Conservation (phyloP, 2,888 invertebrate species). For the Drosophila mettleri region DNA sequence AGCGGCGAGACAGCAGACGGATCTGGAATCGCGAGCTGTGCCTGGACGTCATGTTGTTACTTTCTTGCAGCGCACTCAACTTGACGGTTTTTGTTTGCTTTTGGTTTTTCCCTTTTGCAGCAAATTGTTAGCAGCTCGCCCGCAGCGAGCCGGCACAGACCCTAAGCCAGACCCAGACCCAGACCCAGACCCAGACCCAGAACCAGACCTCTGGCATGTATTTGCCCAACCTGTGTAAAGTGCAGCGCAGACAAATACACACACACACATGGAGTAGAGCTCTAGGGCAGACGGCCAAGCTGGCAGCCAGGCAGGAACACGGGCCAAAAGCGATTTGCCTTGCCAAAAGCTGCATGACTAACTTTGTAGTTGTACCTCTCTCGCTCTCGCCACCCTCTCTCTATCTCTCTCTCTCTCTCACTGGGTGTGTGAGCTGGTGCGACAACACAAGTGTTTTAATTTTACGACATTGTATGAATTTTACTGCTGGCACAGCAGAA, state of each 20-base stretch:
- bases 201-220: conserved; percentile 43
- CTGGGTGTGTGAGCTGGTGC: conserved; percentile 43
- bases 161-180: conserved; percentile 20
- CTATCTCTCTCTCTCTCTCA: conserved; percentile 9
- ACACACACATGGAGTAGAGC: conserved; percentile 4
- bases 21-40: conserved; percentile 25
- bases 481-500: conserved; percentile 82
- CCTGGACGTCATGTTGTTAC: conserved; percentile 75
- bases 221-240: conserved; percentile 63
- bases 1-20: not conserved
- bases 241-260: conserved; percentile 51
- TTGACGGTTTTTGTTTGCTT: conserved; percentile 21
- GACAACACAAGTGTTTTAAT: conserved; percentile 82
- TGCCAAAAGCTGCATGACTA: conserved; percentile 79
- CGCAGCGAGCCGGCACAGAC: conserved; percentile 48
- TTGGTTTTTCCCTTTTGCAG: conserved; percentile 36
- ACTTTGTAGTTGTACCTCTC: conserved; percentile 69
- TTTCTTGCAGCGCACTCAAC: conserved; percentile 70
- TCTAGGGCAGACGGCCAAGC: conserved; percentile 19
- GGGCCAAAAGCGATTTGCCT: conserved; percentile 78
- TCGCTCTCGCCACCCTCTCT: conserved; percentile 6
- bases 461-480: conserved; percentile 83
- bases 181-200: conserved; percentile 19
- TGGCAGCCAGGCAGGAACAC: conserved; percentile 27
- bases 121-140: conserved; percentile 71